Evolutionary conservation across 1,140 invertebrate species (phyloP).

Genomic region (Luehdorfia chinensis): DNA sequence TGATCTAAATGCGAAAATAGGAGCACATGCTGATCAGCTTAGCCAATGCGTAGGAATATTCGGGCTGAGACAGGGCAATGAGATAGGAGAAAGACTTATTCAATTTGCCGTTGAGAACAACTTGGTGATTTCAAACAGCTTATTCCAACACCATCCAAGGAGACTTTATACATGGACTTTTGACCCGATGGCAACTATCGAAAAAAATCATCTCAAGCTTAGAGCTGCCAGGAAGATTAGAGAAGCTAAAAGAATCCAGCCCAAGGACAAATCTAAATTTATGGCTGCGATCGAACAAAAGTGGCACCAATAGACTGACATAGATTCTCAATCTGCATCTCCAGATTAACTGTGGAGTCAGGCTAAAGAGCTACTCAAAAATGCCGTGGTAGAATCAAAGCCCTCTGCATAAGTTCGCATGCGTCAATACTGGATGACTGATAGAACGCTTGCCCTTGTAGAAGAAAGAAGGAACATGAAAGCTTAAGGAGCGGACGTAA

Average conservation of each 20-base stretch:
- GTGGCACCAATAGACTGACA: too few species aligned
- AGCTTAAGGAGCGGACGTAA: too few species aligned
- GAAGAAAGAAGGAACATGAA: conserved; percentile 17
- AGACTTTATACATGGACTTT: conserved; percentile 26
- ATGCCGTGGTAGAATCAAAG: background rate
- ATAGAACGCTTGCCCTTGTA: conserved; percentile 11
- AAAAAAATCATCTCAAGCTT: background rate
- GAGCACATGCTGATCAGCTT: conserved; percentile 2
- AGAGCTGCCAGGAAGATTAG: too few species aligned
- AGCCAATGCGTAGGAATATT: conserved; percentile 10
- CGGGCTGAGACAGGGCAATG: background rate
- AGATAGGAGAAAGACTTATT: background rate
- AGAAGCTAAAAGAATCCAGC: too few species aligned
- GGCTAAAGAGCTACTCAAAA: background rate
- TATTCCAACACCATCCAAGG: conserved; percentile 23
- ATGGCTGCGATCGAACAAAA: too few species aligned
- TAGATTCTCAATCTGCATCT: too few species aligned
- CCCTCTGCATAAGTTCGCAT: background rate
- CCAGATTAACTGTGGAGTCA: background rate
- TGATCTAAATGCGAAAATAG: conserved; percentile 28
- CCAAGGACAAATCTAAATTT: too few species aligned
- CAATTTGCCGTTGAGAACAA: conserved; percentile 27
- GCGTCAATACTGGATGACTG: conserved; percentile 18
- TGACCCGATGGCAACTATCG: conserved; percentile 18
- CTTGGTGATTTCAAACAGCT: conserved; percentile 24